Evolutionary conservation across 2,113 vertebrate species (phyloP), one percentile per base, ranked within the genome.

Genomic region (Psittacula cyanocephala): DNA sequence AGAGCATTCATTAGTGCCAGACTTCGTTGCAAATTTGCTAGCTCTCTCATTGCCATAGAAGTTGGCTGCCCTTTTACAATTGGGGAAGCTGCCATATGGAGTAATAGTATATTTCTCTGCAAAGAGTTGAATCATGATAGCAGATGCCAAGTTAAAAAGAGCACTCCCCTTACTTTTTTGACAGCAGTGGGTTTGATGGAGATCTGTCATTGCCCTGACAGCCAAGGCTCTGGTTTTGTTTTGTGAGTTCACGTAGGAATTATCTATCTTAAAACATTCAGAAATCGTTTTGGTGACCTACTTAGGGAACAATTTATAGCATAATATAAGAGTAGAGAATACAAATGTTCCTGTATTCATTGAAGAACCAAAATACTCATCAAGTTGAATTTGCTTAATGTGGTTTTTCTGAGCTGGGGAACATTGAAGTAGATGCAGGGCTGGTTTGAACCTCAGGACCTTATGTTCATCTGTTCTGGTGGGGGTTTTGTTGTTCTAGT

Each of bases 141-240:
- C 67, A 96, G 97, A 97, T 95, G 97, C 97, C 97, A 94, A 92
- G 93, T 94, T 91, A 96, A 95, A 97, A 97, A 93, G 88, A 97
- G 93, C 97, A 79, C 94, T 93, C 93, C 86, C 81, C 76, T 97
- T 97, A 91, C 94, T 90, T 86, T 94, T 81, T 63, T 97, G 96
- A 93, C 91, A 93, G 95, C 93, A 89, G 91, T 96, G 97, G 95
- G 94, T 75, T 96, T 97, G 96, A 96, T 95, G 88, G 96, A 96
- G 96, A 89, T 91, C 91, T 94, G 88, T 96, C 96, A 89, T 1
- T 94, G 91, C 53, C 86, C 81, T 87, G 92, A 82, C 81, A 94
- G 92, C 77, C 91, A 79, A 87, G 94, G 65, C 86, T 92, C 77
- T 87, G 91, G 65, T 62, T 93, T 89, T 64, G 86, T 89, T 88